Conservation (phyloP, 1,140 invertebrate species). For the Bombus polaris region DNA sequence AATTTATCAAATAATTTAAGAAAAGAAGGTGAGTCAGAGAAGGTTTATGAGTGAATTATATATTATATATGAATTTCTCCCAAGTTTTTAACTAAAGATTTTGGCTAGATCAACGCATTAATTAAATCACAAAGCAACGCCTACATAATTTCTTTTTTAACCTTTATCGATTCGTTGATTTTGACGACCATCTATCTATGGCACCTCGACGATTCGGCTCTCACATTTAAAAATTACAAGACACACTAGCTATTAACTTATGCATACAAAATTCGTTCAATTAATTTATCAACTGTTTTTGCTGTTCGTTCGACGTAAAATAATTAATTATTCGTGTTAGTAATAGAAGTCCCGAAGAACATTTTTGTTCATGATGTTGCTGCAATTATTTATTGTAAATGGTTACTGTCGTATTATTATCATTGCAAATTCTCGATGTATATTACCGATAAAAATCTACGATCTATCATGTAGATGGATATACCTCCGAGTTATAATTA, state of each 20-base stretch:
- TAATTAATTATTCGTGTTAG: not conserved
- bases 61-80: too few relatives aligned
- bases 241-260: too few relatives aligned
- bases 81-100: not conserved
- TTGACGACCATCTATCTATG: not conserved
- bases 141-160: not conserved
- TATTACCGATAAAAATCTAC: not conserved
- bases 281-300: too few relatives aligned
- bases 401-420: not conserved
- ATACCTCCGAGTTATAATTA: too few relatives aligned
- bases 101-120: not conserved
- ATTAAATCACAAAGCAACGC: not conserved
- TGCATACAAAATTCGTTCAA: too few relatives aligned
- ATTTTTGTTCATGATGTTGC: not conserved
- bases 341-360: not conserved
- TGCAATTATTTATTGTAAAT: not conserved
- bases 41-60: too few relatives aligned
- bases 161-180: not conserved
- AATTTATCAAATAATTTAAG: too few relatives aligned
- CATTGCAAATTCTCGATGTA: conserved; percentile 24
- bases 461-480: too few relatives aligned
- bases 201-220: too few relatives aligned
- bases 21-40: too few relatives aligned
- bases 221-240: too few relatives aligned
- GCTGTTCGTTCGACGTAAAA: too few relatives aligned